Percentiles rank a stretch among this genome's conserved stretches.
These are phyloP conservation scores for Nannoperca australis DNA, from an alignment of 2,797 vertebrate species.

Conservation along the genomic window DNA sequence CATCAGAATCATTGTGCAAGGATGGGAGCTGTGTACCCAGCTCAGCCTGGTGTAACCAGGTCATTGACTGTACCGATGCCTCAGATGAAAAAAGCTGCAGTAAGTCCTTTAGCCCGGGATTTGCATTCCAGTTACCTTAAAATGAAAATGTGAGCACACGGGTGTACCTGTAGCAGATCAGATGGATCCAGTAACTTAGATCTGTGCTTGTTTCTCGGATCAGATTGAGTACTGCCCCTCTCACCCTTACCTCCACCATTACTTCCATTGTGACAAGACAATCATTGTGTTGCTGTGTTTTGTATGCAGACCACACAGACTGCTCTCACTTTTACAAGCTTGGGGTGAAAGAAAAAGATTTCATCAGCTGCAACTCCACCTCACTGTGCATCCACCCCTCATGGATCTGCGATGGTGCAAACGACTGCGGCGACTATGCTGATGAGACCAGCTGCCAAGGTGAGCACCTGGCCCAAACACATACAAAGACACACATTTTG, in stretches of 20 bases:
- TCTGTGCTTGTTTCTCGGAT: conserved; percentile 7
- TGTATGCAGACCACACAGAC: conserved; percentile 90
- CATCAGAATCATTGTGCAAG: conserved; percentile 91
- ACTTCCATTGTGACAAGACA: conserved; percentile 38
- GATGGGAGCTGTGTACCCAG: conserved; percentile 92
- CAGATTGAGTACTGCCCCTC: conserved; percentile 17
- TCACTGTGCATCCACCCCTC: conserved; percentile 95
- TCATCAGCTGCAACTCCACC: conserved; percentile 96
- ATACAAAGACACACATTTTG: conserved; percentile 19
- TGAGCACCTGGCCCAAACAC: conserved; percentile 61
- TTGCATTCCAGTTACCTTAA: conserved; percentile 16
- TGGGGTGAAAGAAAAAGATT: conserved; percentile 93
- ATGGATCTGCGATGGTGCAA: conserved; percentile 97
- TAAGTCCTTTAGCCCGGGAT: conserved; percentile 80
- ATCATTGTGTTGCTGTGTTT: conserved; percentile 58
- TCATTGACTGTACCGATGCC: conserved; percentile 94
- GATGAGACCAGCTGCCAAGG: conserved; percentile 95
- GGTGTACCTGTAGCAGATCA: conserved; percentile 11
- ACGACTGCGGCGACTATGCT: conserved; percentile 97
- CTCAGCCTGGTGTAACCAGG: conserved; percentile 95
- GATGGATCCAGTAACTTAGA: conserved; percentile 26
- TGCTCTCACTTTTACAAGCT: conserved; percentile 96
- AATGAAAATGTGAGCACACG: conserved; percentile 14
- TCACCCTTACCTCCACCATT: neutral
- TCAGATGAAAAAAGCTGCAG: conserved; percentile 97